Evolutionary conservation across 2,113 vertebrate species (phyloP), one percentile per base, ranked within the genome.

Genomic region (Hydropotes inermis): DNA sequence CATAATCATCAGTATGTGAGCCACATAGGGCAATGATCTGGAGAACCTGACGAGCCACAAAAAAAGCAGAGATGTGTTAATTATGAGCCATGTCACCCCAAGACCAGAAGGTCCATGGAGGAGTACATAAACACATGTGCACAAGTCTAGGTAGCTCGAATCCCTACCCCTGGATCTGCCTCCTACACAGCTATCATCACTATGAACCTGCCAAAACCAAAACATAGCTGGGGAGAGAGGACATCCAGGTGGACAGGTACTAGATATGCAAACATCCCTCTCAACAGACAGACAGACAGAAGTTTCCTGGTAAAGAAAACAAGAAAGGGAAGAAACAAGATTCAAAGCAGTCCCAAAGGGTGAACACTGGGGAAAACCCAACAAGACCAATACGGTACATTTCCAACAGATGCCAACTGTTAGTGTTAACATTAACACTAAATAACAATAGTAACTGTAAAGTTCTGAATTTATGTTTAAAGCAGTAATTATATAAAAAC

Each of bases 291-390:
- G 45, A 84, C 14, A 30, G 45, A 84, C 17, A 82, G 57, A 93
- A 36, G 23, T 86, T 76, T 86, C 30, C 36, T 21, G 30, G 52
- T 15, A 39, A 81, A 39, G 30, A 9, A 92, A 10, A 19, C 0
- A 30, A 89, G 76, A 25, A 92, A 67, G 39, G 52, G 30, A 84
- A 94, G 92, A 98, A 94, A 87, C 27, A 90, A 55, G 23, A 96
- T 52, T 98, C 85, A 93, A 55, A 97, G 70, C 14, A 27, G 92
- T n/a, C 55, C 43, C 57, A 23, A 74, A 70, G 87, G 81, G 39
- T 64, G 87, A 94, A 84, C 61, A 5, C 27, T 61, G 86, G 58
- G 52, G 52, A 5, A 98, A 97, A 81, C 19, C 30, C 50, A 47
- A 45, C 19, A 87, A 70, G 43, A 96, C 25, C 67, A 89, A 79